These are phyloP conservation scores for Drosophila virilis DNA, from an alignment of 1,140 invertebrate species.

Conservation along the genomic window DNA sequence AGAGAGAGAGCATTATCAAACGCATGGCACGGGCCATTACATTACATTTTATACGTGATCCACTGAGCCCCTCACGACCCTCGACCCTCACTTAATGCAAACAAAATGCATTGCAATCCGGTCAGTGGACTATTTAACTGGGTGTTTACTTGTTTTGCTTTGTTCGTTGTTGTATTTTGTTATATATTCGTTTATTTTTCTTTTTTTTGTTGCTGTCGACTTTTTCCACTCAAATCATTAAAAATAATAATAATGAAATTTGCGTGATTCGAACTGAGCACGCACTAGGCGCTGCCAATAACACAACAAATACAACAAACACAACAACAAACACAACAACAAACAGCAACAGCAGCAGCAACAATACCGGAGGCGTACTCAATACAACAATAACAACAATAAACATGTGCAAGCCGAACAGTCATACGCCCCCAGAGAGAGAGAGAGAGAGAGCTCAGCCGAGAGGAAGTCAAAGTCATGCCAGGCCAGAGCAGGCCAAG, in stretches of 20 bases:
- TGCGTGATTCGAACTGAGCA: slow-evolving; percentile 78
- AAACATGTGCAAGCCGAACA: slow-evolving; percentile 63
- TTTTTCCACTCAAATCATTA: slow-evolving; percentile 79
- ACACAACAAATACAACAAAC: slow-evolving; percentile 39
- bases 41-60: slow-evolving; percentile 47
- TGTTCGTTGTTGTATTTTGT: slow-evolving; percentile 30
- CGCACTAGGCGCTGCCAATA: slow-evolving; percentile 79
- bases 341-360: slow-evolving; percentile 4
- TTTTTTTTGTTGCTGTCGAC: slow-evolving; percentile 31
- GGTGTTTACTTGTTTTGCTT: slow-evolving; percentile 31
- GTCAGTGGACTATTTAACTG: slow-evolving; percentile 45
- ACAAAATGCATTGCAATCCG: slow-evolving; percentile 48
- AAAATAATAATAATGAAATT: slow-evolving; percentile 82
- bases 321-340: slow-evolving; percentile 41
- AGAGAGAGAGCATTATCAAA: slow-evolving; percentile 28
- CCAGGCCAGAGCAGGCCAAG: slow-evolving; percentile 17
- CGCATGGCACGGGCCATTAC: slow-evolving; percentile 37
- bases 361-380: slow-evolving; percentile 64
- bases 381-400: slow-evolving; percentile 66
- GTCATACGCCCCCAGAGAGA: slow-evolving; percentile 61
- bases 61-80: slow-evolving; percentile 1
- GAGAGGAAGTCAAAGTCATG: slow-evolving; percentile 79
- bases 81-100: slow-evolving; percentile 21
- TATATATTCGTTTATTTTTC: slow-evolving; percentile 11
- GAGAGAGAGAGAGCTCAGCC: slow-evolving; percentile 14